Evolutionary conservation across 1,140 invertebrate genomes (phyloP).

Genomic region (Euglossa dilemma): DNA sequence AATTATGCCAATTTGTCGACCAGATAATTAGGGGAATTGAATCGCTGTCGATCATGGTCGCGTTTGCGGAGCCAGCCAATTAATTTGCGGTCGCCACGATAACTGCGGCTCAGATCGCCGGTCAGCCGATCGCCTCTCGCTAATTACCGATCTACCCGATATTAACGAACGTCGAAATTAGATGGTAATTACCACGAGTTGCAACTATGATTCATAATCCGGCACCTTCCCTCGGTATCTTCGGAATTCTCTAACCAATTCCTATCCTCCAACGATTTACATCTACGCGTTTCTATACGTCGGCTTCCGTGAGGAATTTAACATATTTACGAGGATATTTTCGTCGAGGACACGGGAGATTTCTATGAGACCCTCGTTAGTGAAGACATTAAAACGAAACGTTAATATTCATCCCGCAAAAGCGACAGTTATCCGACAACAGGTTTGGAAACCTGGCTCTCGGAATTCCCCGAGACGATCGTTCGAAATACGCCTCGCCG

Average conservation of each 20-base stretch:
- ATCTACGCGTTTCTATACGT: too few relatives aligned
- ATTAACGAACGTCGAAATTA: conserved; percentile 38
- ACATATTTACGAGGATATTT: not conserved
- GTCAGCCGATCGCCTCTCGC: conserved; percentile 55
- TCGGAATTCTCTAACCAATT: not conserved
- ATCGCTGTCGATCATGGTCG: conserved; percentile 41
- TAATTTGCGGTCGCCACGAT: conserved; percentile 60
- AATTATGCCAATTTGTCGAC: conserved; percentile 15
- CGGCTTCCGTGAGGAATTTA: not conserved
- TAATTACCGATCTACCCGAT: conserved; percentile 59
- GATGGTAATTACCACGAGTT: not conserved
- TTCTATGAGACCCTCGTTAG: conserved; percentile 55
- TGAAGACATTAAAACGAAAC: conserved; percentile 65
- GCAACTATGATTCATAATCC: not conserved
- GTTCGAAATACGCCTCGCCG: too few relatives aligned
- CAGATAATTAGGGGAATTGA: conserved; percentile 35
- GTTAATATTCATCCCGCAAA: conserved; percentile 29
- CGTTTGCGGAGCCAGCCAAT: conserved; percentile 52
- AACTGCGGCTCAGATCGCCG: conserved; percentile 38
- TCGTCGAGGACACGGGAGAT: not conserved
- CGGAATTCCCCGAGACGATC: not conserved
- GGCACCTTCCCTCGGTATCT: not conserved
- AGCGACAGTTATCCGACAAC: not conserved
- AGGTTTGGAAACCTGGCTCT: not conserved
- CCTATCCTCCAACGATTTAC: too few relatives aligned